Base-by-base conservation (phyloP, 2,888 invertebrate species). In the Belgica antarctica region DNA sequence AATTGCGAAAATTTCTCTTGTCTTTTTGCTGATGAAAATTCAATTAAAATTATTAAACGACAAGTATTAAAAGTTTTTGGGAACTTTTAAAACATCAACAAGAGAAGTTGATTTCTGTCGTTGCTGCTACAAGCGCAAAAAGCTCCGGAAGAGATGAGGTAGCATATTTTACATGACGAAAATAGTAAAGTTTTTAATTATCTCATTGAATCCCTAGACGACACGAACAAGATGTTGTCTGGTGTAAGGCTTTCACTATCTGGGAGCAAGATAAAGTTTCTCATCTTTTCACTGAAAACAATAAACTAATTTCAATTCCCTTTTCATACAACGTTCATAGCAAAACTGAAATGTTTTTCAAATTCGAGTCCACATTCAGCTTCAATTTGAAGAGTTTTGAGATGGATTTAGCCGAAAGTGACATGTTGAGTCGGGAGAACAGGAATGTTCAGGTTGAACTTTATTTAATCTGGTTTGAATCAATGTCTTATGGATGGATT, bases 21-120 rank as follows among this genome's bases (percentile, higher is more conserved):
- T n/a, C n/a, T n/a, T n/a, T n/a, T n/a, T n/a, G 52, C n/a, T 52
- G 22, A 52, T 8, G 52, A 52, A 52, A 41, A 52, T 52, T 52
- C 8, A 52, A 52, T 52, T 52, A 52, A 52, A 52, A 52, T 52
- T 52, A 52, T 41, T 41, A 41, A 41, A 41, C 41, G 41, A 41
- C 41, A 41, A 41, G 15, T n/a, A 41, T 41, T 15, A 41, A 31
- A 41, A n/a, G 41, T 41, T 5, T n/a, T n/a, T 41, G 41, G 15
- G 41, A 41, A 41, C n/a, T 15, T 41, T 41, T n/a, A n/a, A n/a
- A n/a, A n/a, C n/a, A n/a, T n/a, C n/a, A n/a, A n/a, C n/a, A n/a
- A n/a, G n/a, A n/a, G n/a, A n/a, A n/a, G n/a, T n/a, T n/a, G n/a
- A n/a, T n/a, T n/a, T n/a, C n/a, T n/a, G n/a, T n/a, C n/a, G n/a